Evolutionary conservation across 2,888 invertebrate species (phyloP).

Genomic region (Sialis lutaria): DNA sequence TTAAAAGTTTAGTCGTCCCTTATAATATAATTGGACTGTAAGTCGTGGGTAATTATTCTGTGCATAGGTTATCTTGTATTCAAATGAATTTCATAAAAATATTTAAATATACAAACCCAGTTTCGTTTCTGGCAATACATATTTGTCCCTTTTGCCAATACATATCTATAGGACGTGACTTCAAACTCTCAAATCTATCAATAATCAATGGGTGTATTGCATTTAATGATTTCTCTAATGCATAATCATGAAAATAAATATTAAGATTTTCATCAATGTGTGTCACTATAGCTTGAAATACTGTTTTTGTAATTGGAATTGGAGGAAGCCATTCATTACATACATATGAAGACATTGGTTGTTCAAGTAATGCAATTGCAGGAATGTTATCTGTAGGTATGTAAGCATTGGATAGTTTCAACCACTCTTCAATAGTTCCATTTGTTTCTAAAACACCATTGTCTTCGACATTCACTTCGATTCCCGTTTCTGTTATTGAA

Average conservation of each 20-base stretch:
- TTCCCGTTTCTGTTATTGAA: background rate
- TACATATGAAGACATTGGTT: background rate
- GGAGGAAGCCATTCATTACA: constrained; percentile 41
- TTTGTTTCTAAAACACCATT: constrained; percentile 7
- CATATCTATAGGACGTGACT: constrained; percentile 28
- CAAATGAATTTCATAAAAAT: no score
- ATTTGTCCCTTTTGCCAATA: constrained; percentile 44
- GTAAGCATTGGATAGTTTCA: constrained; percentile 7
- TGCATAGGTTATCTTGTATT: no score
- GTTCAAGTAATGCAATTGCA: background rate
- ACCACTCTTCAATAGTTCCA: constrained; percentile 5
- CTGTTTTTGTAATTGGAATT: constrained; percentile 26
- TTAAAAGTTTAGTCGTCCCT: no score
- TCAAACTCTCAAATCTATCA: constrained; percentile 26
- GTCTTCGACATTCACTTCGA: constrained; percentile 2
- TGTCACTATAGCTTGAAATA: constrained; percentile 43
- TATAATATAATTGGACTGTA: no score
- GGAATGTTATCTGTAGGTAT: constrained; percentile 22
- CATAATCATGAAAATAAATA: constrained; percentile 25
- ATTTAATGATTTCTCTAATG: constrained; percentile 17
- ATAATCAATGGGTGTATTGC: constrained; percentile 32
- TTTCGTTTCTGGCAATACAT: constrained; percentile 46
- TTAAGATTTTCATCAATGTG: constrained; percentile 35
- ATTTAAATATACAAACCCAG: constrained; percentile 25
- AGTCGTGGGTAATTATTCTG: no score